phyloP scores from a whole-genome alignment of 2,888 invertebrate species.

The Allacma fusca region DNA sequence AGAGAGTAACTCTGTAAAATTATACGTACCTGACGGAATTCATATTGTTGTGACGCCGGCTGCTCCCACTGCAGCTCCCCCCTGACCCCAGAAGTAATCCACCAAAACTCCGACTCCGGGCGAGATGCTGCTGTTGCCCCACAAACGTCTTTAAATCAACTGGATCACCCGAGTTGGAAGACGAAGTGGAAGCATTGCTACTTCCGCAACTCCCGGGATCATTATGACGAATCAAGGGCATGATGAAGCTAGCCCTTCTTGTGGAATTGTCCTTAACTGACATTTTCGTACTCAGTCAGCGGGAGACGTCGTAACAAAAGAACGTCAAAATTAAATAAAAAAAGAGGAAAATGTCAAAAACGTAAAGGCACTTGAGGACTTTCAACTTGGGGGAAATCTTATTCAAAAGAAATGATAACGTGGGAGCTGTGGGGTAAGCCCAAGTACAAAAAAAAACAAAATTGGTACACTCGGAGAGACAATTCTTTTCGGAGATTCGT shows the following conservation, averaged over 20 bases:
- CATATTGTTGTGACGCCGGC: slow-evolving; percentile 29
- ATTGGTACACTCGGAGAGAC: too few species aligned
- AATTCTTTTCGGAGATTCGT: too few species aligned
- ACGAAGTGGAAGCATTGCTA: slow-evolving; percentile 38
- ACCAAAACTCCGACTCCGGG: slow-evolving; percentile 41
- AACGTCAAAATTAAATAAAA: too few species aligned
- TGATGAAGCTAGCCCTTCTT: slow-evolving; percentile 31
- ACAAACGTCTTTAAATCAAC: slow-evolving; percentile 20
- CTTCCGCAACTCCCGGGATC: slow-evolving; percentile 39
- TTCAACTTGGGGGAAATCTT: too few species aligned
- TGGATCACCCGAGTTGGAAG: slow-evolving; percentile 38
- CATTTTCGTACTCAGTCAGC: too few species aligned
- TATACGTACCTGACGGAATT: slow-evolving; percentile 32
- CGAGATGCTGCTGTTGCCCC: slow-evolving; percentile 31
- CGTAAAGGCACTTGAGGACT: too few species aligned
- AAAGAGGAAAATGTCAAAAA: too few species aligned
- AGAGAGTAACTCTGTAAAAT: slow-evolving; percentile 6
- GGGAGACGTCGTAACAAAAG: too few species aligned
- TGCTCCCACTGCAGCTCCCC: slow-evolving; percentile 11
- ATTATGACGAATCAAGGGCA: slow-evolving; percentile 39
- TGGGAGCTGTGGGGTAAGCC: too few species aligned
- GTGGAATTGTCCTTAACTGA: slow-evolving; percentile 24
- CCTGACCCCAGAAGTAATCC: slow-evolving; percentile 37
- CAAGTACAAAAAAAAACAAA: too few species aligned
- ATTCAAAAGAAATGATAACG: too few species aligned